These are phyloP conservation scores for Leptinotarsa texana DNA, from an alignment of 1,140 invertebrate genomes.

Conservation along the genomic window DNA sequence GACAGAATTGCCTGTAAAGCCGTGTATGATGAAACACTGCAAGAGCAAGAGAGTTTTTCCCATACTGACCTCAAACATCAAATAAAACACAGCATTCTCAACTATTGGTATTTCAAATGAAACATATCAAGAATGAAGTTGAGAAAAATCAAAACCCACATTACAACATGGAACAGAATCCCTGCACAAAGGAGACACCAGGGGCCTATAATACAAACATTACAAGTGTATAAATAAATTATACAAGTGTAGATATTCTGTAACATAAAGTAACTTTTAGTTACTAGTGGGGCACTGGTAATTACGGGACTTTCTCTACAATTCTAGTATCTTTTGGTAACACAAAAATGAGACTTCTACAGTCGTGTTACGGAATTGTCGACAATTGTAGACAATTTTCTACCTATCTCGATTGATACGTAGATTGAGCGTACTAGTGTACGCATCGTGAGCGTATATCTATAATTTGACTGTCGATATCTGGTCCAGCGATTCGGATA, in stretches of 20 bases:
- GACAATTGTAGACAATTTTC: not conserved
- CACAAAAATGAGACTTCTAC: not conserved
- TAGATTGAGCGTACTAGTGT: not conserved
- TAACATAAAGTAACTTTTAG: not conserved
- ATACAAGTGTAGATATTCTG: not conserved
- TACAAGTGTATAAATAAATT: not conserved
- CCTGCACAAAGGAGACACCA: no score
- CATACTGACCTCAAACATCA: no score
- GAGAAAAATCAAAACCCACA: no score
- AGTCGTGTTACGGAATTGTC: not conserved
- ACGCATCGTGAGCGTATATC: not conserved
- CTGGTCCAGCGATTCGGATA: slow-evolving; percentile 5
- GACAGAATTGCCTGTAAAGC: no score
- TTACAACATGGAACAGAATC: no score
- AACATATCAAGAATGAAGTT: no score
- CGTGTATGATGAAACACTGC: no score
- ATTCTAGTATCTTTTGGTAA: not conserved
- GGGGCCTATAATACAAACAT: not conserved
- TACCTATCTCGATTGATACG: not conserved
- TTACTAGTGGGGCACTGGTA: not conserved
- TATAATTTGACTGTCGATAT: not conserved
- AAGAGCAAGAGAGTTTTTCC: no score
- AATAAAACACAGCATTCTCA: no score
- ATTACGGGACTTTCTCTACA: not conserved
- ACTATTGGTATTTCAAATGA: no score